phyloP scores from a whole-genome alignment of 2,113 vertebrate species.

The Rhinogobius similis region DNA sequence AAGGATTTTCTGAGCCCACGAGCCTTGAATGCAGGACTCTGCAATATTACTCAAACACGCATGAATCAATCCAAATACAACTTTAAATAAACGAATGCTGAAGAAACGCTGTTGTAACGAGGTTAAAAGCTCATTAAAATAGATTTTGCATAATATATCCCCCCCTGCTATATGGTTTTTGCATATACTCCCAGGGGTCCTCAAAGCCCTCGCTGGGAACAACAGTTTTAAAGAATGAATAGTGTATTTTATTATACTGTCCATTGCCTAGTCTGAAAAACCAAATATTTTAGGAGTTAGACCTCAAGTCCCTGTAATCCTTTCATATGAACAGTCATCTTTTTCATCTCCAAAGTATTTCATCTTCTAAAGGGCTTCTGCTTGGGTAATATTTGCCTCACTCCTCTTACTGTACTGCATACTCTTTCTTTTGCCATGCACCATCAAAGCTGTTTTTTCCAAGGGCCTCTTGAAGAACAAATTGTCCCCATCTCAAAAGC shows the following conservation, averaged over 20 bases:
- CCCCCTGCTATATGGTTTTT: too few species aligned
- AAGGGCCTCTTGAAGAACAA: conserved; percentile 45
- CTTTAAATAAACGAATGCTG: too few species aligned
- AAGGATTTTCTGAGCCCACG: too few species aligned
- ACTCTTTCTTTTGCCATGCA: conserved; percentile 10
- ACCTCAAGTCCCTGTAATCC: background rate
- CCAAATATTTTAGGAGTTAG: background rate
- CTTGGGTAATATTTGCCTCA: conserved; percentile 34
- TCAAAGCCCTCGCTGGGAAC: too few species aligned
- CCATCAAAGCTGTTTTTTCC: conserved; percentile 45
- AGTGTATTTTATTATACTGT: background rate
- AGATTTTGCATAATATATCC: too few species aligned
- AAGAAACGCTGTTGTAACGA: too few species aligned
- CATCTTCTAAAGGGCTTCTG: conserved; percentile 29
- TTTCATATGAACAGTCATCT: conserved; percentile 32
- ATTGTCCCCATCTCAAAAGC: conserved; percentile 43
- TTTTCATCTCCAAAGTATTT: conserved; percentile 35
- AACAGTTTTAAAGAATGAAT: too few species aligned
- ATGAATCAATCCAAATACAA: too few species aligned
- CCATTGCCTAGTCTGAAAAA: background rate
- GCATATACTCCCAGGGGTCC: too few species aligned
- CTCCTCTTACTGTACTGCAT: background rate
- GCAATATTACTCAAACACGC: too few species aligned
- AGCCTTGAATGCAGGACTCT: too few species aligned
- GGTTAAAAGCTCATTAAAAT: too few species aligned